phyloP scores from a whole-genome alignment of 1,140 invertebrate genomes.

The Heliconius hermathena region DNA sequence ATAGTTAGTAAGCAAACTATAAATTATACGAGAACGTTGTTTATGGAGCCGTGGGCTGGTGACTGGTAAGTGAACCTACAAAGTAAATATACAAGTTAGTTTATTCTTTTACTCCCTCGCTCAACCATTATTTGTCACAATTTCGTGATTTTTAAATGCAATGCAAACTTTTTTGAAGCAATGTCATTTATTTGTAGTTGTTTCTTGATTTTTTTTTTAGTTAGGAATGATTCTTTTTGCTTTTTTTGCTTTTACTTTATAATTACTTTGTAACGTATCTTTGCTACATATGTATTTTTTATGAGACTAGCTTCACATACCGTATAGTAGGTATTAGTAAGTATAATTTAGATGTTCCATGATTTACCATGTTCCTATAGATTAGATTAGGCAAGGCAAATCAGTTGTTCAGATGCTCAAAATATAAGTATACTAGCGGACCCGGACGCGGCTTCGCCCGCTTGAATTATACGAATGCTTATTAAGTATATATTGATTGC shows the following conservation, averaged over 20 bases:
- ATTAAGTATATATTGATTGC: no score
- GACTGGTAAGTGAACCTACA: conserved; percentile 18
- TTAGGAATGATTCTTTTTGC: not conserved
- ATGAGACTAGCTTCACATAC: no score
- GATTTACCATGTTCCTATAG: no score
- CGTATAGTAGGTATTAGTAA: no score
- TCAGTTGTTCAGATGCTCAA: no score
- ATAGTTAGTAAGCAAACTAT: conserved; percentile 25
- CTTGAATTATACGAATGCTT: no score
- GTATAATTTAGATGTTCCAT: no score
- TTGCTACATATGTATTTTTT: no score
- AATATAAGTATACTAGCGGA: no score
- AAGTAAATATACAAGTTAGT: conserved; percentile 14
- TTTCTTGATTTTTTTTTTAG: not conserved
- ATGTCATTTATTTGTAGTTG: not conserved
- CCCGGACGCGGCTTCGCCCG: no score
- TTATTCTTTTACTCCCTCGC: not conserved
- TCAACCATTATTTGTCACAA: conserved; percentile 2
- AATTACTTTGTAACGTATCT: not conserved
- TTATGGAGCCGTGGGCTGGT: conserved; percentile 22
- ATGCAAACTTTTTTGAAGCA: conserved; percentile 3
- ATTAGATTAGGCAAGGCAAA: no score
- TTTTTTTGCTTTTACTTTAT: not conserved
- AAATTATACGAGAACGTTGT: conserved; percentile 14
- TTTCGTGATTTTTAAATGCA: conserved; percentile 1